Base-by-base conservation (phyloP, 2,113 vertebrate genomes). In the Plectropomus leopardus region DNA sequence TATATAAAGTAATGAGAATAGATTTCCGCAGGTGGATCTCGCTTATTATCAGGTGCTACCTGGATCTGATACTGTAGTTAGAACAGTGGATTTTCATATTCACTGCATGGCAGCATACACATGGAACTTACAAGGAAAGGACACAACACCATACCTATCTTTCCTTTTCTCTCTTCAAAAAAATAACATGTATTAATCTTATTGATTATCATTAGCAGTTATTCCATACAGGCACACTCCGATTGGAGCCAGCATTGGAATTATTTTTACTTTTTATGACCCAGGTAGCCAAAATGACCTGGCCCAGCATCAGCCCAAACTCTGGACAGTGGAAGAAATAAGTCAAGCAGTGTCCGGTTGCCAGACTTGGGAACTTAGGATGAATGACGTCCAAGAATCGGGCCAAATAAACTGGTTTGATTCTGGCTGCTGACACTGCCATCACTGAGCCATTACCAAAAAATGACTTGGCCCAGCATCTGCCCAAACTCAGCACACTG, bases 1-100 rank as follows among this genome's bases (percentile, higher is more conserved):
- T 65, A 65, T 84, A 84, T 81, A 4, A 77, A 87, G 78, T 86
- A 88, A 92, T 92, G 87, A 88, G 89, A 88, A 88, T 65, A 80
- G 74, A 90, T 87, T 85, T 85, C 82, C 45, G 65, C 78, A 83
- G 89, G 86, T 93, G 72, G 82, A 70, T 83, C 64, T 40, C 23
- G 3, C 67, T 82, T 83, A 84, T 86, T 77, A 86, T 84, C 82
- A 69, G 73, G 58, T 64, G 78, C 78, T 78, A 19, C 40, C 30
- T 83, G 73, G 81, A 76, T 85, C 75, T 78, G 66, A 85, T 57
- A 21, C 55, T 66, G 24, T 54, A 61, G 78, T 70, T 61, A 67
- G n/a, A 73, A 50, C 59, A 36, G 55, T 65, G 32, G 5, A 30
- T 80, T 42, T 45, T 59, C 50, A 44, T 11, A 17, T 34, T 23